Percentiles rank a stretch among this genome's conserved stretches.
phyloP scores from a whole-genome alignment of 2,797 vertebrate species.

The Macroramphosus scolopax region DNA sequence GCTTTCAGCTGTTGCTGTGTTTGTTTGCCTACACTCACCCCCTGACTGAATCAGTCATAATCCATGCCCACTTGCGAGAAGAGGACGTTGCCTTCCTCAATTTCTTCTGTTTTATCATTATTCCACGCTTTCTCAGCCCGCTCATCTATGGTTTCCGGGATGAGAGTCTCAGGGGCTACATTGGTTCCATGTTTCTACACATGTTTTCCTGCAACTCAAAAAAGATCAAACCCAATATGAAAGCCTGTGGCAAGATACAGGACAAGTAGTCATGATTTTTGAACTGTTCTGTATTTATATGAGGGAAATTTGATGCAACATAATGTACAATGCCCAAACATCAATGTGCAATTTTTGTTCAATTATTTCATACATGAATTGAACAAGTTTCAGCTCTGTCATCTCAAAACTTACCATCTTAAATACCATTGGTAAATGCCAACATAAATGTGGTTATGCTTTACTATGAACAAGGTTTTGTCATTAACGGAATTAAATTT shows the following conservation, averaged over 20 bases:
- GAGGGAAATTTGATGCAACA: too few species aligned
- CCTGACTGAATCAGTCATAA: constrained; percentile 60
- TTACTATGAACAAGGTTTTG: too few species aligned
- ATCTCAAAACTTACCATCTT: not conserved
- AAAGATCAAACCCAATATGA: constrained; percentile 1
- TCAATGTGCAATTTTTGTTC: too few species aligned
- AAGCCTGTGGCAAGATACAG: too few species aligned
- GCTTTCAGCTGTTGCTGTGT: constrained; percentile 77
- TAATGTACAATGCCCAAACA: too few species aligned
- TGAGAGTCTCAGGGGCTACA: constrained; percentile 57
- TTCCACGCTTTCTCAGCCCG: constrained; percentile 76
- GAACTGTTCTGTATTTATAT: too few species aligned
- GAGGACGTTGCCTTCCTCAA: constrained; percentile 68
- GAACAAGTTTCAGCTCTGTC: too few species aligned
- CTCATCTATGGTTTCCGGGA: constrained; percentile 78
- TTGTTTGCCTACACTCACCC: constrained; percentile 69
- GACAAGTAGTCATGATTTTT: too few species aligned
- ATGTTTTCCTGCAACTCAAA: constrained; percentile 41
- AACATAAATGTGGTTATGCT: too few species aligned
- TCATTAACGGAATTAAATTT: too few species aligned
- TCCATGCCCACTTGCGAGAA: constrained; percentile 39
- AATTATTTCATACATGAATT: too few species aligned
- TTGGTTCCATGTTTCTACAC: constrained; percentile 28
- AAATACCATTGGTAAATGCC: not conserved
- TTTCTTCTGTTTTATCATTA: constrained; percentile 72